Conservation (phyloP, 1,140 invertebrate genomes). For the Nasonia vitripennis region DNA sequence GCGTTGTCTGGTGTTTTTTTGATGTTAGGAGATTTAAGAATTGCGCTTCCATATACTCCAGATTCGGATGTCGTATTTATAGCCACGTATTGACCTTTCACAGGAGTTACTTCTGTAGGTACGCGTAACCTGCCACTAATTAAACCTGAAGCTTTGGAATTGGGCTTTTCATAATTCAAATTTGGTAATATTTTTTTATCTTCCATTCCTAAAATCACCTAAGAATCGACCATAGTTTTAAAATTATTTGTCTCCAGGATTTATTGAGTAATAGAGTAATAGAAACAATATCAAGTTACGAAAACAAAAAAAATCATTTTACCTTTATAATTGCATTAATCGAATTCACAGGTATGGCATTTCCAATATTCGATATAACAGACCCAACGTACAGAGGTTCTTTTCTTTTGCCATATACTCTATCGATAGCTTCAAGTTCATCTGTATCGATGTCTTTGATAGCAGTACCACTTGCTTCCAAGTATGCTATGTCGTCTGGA, state of each 20-base stretch:
- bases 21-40: slow-evolving; percentile 74
- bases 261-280: too few relatives aligned
- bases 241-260: too few relatives aligned
- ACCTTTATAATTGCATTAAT: slow-evolving; percentile 79
- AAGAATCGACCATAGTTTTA: not conserved
- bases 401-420: slow-evolving; percentile 83
- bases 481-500: slow-evolving; percentile 58
- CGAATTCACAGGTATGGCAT: slow-evolving; percentile 82
- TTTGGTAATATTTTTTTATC: slow-evolving; percentile 79
- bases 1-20: slow-evolving; percentile 56
- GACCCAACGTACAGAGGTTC: slow-evolving; percentile 84
- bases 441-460: slow-evolving; percentile 86
- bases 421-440: slow-evolving; percentile 87
- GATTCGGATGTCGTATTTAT: slow-evolving; percentile 85
- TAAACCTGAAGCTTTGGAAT: slow-evolving; percentile 79
- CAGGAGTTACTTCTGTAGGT: slow-evolving; percentile 75
- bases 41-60: slow-evolving; percentile 81
- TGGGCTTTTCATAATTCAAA: slow-evolving; percentile 81
- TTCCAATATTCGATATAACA: slow-evolving; percentile 87
- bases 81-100: slow-evolving; percentile 78
- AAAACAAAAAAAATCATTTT: slow-evolving; percentile 13
- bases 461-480: slow-evolving; percentile 66
- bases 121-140: slow-evolving; percentile 78
- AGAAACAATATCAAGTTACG: not conserved
- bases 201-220: slow-evolving; percentile 63